Conservation (phyloP, 2,113 vertebrate genomes). For the Pachyramphus minor region DNA sequence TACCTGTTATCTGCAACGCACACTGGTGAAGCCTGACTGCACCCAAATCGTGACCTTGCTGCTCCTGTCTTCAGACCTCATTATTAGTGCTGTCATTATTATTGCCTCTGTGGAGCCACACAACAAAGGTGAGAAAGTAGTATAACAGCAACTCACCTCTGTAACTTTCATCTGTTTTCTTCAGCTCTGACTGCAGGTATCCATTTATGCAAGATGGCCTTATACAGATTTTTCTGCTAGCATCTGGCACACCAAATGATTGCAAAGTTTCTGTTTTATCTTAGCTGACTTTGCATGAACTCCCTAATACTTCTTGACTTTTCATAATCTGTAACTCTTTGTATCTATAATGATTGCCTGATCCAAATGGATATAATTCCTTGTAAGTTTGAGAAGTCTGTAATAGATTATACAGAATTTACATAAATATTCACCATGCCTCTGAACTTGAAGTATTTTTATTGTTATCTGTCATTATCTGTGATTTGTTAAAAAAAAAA, state of each 20-base stretch:
- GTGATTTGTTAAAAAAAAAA: not conserved
- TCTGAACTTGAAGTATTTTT: not conserved
- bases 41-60: accelerated
- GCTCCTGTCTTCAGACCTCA: not conserved
- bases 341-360: not conserved
- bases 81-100: not conserved
- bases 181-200: not conserved
- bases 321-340: not conserved
- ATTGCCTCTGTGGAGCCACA: accelerated
- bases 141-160: not conserved
- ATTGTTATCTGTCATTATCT: not conserved
- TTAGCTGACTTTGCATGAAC: not conserved
- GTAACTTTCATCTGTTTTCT: not conserved
- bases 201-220: not conserved
- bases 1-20: not conserved
- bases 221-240: not conserved
- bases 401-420: not conserved
- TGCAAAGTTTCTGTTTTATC: not conserved
- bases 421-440: not conserved
- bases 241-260: not conserved
- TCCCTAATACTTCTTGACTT: not conserved
- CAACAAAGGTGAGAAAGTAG: not conserved
- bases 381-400: not conserved
- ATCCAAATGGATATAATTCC: not conserved
- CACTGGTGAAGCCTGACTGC: not conserved